Base-by-base conservation (phyloP, 2,113 vertebrate genomes). In the Cyprinodon variegatus region DNA sequence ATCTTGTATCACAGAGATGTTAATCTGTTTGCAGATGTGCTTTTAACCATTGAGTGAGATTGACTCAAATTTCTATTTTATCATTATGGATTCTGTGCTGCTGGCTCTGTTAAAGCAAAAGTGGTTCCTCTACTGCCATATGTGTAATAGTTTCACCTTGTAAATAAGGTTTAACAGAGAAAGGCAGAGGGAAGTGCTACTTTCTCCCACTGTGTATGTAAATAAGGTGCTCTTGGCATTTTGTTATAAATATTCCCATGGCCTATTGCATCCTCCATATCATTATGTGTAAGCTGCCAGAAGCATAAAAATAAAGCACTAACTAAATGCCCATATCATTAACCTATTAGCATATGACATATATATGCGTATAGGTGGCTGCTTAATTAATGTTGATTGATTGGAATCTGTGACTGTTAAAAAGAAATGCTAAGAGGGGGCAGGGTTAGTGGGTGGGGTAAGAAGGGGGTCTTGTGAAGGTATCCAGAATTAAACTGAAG, bases 381-480 rank as follows among this genome's bases (percentile, higher is more conserved):
- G 85, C 84, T 88, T 93, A 91, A 93, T 91, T 92, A 92, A 79
- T 5, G 43, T 70, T 92, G 91, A 93, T 92, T 92, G 90, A 92
- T 92, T 90, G 88, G 83, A 91, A 92, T 92, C 90, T 91, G 86
- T 88, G 88, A 84, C 73, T 90, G 80, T 86, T 79, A 80, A 82
- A 87, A 80, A 76, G 76, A 68, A 73, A 13, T 20, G 73, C 69
- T 77, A 86, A 80, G 75, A 65, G 70, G 82, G 84, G 85, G 88
- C 83, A 87, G 89, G 82, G 81, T 84, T 84, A 75, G 82, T 90
- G 82, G 88, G 86, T 76, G 79, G 29, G 84, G 68, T 75, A 86
- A 84, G 82, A 83, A 69, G 64, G 67, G 78, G 60, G 81, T 84
- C 84, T 82, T 76, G 64, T 86, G 84, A 85, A 89, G 85, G 83